Conservation (phyloP, 1,140 invertebrate species). For the Cotesia chilonis region DNA sequence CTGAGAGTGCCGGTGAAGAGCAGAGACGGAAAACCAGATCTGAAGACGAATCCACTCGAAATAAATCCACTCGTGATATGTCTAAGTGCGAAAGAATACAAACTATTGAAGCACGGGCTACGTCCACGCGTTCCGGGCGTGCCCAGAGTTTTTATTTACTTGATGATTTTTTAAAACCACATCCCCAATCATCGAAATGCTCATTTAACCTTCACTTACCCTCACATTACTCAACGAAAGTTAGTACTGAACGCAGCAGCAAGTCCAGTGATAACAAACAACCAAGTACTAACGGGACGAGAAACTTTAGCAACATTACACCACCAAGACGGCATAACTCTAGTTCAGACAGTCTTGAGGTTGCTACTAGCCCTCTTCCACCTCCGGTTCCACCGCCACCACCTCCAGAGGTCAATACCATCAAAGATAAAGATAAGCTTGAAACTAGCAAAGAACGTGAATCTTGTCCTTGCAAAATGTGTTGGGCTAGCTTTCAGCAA, state of each 20-base stretch:
- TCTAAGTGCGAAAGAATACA: slow-evolving; percentile 36
- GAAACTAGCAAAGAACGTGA: slow-evolving; percentile 29
- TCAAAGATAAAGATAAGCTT: slow-evolving; percentile 44
- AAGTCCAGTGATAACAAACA: slow-evolving; percentile 45
- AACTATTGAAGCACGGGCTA: slow-evolving; percentile 43
- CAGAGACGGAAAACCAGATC: slow-evolving; percentile 30
- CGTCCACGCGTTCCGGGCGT: slow-evolving; percentile 52
- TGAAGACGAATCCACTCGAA: slow-evolving; percentile 22
- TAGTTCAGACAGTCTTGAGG: slow-evolving; percentile 63
- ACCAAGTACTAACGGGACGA: slow-evolving; percentile 28
- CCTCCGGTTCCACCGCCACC: slow-evolving; percentile 62
- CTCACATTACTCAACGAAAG: slow-evolving; percentile 42
- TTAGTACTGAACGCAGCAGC: slow-evolving; percentile 36
- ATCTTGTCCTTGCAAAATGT: slow-evolving; percentile 58
- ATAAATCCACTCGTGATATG: slow-evolving; percentile 28
- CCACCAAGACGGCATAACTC: slow-evolving; percentile 64
- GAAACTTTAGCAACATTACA: slow-evolving; percentile 59
- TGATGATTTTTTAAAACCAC: slow-evolving; percentile 66
- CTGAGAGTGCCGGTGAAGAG: slow-evolving; percentile 30
- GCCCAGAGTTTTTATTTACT: slow-evolving; percentile 67
- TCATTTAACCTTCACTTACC: slow-evolving; percentile 53
- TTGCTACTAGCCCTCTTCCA: slow-evolving; percentile 63
- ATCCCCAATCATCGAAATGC: slow-evolving; percentile 55
- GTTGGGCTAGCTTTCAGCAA: slow-evolving; percentile 59
- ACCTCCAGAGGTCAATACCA: slow-evolving; percentile 53